Evolutionary conservation across 1,140 invertebrate species (phyloP).

Genomic region (Mactra quadrangularis): DNA sequence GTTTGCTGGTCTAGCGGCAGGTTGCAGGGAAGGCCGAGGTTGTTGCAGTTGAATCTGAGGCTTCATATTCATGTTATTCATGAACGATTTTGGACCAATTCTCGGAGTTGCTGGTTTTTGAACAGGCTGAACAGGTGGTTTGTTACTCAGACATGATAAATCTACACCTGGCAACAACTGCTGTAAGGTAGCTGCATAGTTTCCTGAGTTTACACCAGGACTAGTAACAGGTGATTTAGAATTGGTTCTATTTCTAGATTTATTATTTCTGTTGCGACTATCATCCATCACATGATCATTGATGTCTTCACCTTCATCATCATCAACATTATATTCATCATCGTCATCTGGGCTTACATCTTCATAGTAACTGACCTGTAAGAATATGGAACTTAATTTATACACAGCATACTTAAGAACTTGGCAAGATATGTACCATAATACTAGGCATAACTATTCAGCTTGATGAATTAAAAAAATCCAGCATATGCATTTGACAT

Average conservation of each 20-base stretch:
- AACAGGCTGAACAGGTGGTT: not conserved
- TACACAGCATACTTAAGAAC: too few relatives aligned
- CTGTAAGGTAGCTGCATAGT: slow-evolving; percentile 27
- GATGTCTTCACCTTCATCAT: slow-evolving; percentile 34
- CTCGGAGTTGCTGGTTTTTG: not conserved
- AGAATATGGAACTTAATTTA: too few relatives aligned
- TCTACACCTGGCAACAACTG: slow-evolving; percentile 33
- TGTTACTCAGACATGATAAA: slow-evolving; percentile 2
- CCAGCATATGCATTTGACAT: too few relatives aligned
- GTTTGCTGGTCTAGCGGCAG: not conserved
- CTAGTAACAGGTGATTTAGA: not conserved
- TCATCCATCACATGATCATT: slow-evolving; percentile 43
- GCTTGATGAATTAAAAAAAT: too few relatives aligned
- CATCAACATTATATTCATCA: slow-evolving; percentile 54
- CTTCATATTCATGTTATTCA: not conserved
- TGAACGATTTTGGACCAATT: not conserved
- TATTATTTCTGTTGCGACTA: not conserved
- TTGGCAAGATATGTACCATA: too few relatives aligned
- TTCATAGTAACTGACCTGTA: slow-evolving; percentile 54
- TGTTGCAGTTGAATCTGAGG: too few relatives aligned
- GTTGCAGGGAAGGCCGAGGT: not conserved
- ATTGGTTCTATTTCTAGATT: slow-evolving; percentile 8
- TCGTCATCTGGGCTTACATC: slow-evolving; percentile 38
- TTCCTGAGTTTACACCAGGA: not conserved
- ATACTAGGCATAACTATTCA: too few relatives aligned